Conservation (phyloP, 2,113 vertebrate species). For the Chinchilla lanigera region DNA sequence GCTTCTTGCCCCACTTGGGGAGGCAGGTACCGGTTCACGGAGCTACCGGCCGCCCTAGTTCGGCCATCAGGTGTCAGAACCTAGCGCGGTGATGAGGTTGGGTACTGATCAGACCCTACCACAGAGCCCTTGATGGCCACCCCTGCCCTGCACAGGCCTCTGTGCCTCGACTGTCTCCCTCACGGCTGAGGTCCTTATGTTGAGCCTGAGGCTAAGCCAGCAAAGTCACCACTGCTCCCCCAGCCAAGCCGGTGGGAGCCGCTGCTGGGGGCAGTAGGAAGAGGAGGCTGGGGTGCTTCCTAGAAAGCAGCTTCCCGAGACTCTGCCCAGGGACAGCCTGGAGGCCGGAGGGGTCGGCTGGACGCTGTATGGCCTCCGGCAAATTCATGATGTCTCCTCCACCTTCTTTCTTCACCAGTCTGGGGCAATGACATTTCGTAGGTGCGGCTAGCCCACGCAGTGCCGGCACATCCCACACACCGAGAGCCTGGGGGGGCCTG, state of each 20-base stretch:
- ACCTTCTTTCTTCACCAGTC: neutral
- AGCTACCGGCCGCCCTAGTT: rapidly evolving
- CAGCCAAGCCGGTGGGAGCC: neutral
- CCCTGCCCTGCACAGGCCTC: neutral
- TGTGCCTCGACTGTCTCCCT: neutral
- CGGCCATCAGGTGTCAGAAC: neutral
- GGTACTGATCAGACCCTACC: too few species aligned
- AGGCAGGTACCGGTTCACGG: neutral
- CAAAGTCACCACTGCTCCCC: neutral
- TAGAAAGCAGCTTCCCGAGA: neutral
- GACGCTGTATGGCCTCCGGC: neutral
- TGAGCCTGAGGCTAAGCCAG: neutral
- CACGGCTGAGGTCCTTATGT: rapidly evolving
- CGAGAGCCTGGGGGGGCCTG: neutral
- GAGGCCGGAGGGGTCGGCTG: neutral
- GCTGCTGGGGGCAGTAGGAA: neutral
- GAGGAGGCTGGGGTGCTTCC: neutral
- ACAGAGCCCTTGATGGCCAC: neutral
- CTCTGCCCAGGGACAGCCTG: rapidly evolving
- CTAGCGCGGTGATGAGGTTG: neutral
- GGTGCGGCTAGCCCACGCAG: neutral
- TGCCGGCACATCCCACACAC: neutral
- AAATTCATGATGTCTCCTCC: neutral
- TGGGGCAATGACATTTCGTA: rapidly evolving
- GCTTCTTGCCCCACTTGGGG: neutral